phyloP scores from a whole-genome alignment of 2,888 invertebrate species.

The Eupithecia vulgata region DNA sequence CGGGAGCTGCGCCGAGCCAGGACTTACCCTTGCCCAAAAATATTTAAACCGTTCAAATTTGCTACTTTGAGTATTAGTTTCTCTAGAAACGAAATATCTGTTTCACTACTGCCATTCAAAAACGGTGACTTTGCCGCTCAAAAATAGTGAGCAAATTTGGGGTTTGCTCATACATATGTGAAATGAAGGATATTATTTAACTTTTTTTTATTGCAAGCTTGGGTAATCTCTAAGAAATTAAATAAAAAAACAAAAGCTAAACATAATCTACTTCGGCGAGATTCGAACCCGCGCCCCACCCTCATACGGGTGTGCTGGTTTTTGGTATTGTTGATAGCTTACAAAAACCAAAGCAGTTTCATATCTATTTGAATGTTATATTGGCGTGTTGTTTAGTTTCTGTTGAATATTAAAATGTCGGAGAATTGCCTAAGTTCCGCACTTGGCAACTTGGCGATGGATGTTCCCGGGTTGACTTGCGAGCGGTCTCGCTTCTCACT shows the following conservation, averaged over 20 bases:
- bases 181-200: no score
- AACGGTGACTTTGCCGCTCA: no score
- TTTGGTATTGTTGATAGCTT: background rate
- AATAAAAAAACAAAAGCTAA: no score
- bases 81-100: conserved; percentile 21
- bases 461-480: conserved; percentile 37
- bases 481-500: background rate
- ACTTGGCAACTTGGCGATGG: conserved; percentile 41
- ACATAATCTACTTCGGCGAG: no score
- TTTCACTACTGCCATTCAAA: no score
- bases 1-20: conserved; percentile 21
- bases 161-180: no score
- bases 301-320: no score
- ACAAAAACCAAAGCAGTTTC: conserved; percentile 51
- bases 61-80: conserved; percentile 41
- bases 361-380: conserved; percentile 43
- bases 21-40: conserved; percentile 35
- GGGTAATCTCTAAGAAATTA: no score
- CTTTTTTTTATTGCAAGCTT: no score
- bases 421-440: conserved; percentile 40
- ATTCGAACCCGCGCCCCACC: no score
- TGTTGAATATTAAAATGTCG: conserved; percentile 46
- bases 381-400: conserved; percentile 38
- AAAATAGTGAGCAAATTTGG: no score
- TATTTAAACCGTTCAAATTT: conserved; percentile 34